phyloP scores from a whole-genome alignment of 2,888 invertebrate genomes.

The Megalurothrips usitatus region DNA sequence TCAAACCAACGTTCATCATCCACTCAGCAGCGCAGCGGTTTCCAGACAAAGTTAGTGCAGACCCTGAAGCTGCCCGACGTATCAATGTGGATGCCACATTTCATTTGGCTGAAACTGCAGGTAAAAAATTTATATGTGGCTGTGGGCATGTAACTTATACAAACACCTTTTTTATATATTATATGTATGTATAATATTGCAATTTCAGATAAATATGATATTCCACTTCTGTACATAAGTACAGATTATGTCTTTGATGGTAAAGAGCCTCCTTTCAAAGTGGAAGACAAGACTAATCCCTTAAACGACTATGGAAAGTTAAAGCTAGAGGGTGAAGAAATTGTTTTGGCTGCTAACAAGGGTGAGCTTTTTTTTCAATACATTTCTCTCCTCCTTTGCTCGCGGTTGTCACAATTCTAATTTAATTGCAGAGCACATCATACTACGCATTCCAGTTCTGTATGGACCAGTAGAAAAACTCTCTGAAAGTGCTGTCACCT shows the following conservation, averaged over 20 bases:
- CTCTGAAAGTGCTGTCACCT: conserved; percentile 45
- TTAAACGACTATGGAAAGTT: conserved; percentile 51
- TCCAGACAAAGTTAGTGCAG: conserved; percentile 49
- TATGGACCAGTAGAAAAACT: conserved; percentile 50
- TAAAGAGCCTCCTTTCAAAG: conserved; percentile 48
- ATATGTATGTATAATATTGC: conserved; percentile 12
- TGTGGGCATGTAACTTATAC: background rate
- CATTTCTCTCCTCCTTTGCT: background rate
- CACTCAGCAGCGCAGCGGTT: conserved; percentile 51
- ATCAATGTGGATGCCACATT: conserved; percentile 48
- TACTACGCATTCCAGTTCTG: conserved; percentile 51
- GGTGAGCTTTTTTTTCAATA: conserved; percentile 40
- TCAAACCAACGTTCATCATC: conserved; percentile 47
- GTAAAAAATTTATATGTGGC: conserved; percentile 34
- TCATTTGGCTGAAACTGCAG: conserved; percentile 41
- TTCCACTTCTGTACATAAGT: conserved; percentile 50
- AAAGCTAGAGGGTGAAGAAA: conserved; percentile 50
- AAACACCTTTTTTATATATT: conserved; percentile 21
- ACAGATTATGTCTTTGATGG: conserved; percentile 56
- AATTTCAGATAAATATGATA: conserved; percentile 40
- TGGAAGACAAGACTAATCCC: conserved; percentile 46
- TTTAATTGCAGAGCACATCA: conserved; percentile 44
- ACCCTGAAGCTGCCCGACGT: conserved; percentile 44
- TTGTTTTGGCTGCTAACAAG: conserved; percentile 41
- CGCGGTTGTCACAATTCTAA: background rate